These are phyloP conservation scores for Orthonevra nobilis DNA, from an alignment of 2,888 invertebrate species.

Conservation along the genomic window DNA sequence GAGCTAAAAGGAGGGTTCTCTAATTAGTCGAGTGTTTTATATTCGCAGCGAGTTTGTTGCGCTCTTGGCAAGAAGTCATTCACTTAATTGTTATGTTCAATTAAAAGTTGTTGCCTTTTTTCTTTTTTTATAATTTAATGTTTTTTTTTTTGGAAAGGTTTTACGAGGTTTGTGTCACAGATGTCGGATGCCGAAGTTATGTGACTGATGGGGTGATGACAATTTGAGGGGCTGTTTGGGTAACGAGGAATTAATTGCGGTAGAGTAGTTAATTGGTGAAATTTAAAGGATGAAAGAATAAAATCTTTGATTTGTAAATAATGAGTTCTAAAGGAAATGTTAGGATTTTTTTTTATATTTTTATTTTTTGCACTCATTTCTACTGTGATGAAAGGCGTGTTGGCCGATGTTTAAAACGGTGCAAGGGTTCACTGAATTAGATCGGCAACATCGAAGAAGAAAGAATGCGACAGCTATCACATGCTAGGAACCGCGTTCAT, in stretches of 20 bases:
- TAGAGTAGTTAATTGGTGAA: not conserved
- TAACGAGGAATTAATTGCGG: not conserved
- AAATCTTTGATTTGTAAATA: slow-evolving; percentile 26
- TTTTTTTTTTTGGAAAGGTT: slow-evolving; percentile 22
- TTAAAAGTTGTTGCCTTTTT: slow-evolving; percentile 33
- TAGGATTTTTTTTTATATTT: too few species aligned
- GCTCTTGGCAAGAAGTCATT: slow-evolving; percentile 50
- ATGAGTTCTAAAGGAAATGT: too few species aligned
- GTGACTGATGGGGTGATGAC: slow-evolving; percentile 13
- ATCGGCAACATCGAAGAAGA: too few species aligned
- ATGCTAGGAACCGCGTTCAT: too few species aligned
- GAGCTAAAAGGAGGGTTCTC: slow-evolving; percentile 47
- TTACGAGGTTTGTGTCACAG: slow-evolving; percentile 30
- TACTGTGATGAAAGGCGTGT: too few species aligned
- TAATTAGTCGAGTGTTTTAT: slow-evolving; percentile 65
- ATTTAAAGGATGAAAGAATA: not conserved
- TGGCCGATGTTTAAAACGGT: slow-evolving; percentile 67
- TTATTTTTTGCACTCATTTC: too few species aligned
- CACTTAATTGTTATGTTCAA: slow-evolving; percentile 66
- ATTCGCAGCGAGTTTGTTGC: slow-evolving; percentile 50
- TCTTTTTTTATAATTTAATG: slow-evolving; percentile 8
- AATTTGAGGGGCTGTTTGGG: not conserved
- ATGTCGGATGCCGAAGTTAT: slow-evolving; percentile 23
- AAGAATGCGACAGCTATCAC: too few species aligned
- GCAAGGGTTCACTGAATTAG: too few species aligned